phyloP scores from a whole-genome alignment of 2,797 vertebrate genomes.

The Tokudaia muenninki region DNA sequence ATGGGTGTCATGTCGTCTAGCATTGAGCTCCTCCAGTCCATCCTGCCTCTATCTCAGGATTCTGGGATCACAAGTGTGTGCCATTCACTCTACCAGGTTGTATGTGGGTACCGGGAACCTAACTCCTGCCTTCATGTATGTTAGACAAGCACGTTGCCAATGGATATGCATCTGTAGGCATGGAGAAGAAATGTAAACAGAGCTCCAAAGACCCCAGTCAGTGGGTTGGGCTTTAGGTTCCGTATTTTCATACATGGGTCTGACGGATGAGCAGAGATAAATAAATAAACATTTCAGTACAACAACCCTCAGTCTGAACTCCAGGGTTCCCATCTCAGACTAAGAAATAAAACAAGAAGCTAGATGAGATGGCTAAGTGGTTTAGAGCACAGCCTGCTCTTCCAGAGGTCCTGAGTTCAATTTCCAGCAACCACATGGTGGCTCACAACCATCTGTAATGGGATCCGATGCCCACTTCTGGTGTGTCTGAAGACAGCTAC shows the following conservation, averaged over 20 bases:
- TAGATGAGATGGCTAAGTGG: too few species aligned
- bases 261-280: background rate
- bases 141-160: too few species aligned
- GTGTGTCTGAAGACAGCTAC: too few species aligned
- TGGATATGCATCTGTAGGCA: too few species aligned
- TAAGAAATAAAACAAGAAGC: background rate
- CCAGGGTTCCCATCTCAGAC: background rate
- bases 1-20: background rate
- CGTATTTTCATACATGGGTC: background rate
- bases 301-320: background rate
- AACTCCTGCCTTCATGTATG: background rate
- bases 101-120: background rate
- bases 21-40: background rate
- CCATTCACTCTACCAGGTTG: background rate
- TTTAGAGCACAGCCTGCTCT: too few species aligned
- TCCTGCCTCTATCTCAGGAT: background rate
- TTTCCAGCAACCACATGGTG: too few species aligned
- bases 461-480: too few species aligned
- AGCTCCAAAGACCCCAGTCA: background rate
- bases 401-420: too few species aligned
- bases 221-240: background rate
- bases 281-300: background rate
- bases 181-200: background rate
- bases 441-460: too few species aligned
- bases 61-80: background rate